phyloP scores from a whole-genome alignment of 2,888 invertebrate species.

The Lycia hirtaria region DNA sequence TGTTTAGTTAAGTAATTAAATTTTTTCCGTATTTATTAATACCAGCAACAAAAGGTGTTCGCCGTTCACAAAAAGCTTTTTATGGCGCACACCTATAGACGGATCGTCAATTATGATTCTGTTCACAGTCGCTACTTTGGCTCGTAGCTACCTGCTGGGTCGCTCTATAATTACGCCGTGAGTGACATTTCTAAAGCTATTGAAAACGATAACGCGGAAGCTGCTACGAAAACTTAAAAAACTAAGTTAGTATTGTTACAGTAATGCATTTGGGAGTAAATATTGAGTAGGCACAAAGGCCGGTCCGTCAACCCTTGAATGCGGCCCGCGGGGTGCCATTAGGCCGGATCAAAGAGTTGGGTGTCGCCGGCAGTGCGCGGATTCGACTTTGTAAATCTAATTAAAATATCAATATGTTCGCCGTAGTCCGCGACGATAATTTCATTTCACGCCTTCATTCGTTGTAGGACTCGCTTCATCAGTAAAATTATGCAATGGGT shows the following conservation, averaged over 20 bases:
- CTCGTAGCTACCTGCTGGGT: constrained; percentile 76
- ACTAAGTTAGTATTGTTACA: constrained; percentile 82
- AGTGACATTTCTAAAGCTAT: constrained; percentile 80
- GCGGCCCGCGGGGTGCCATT: constrained; percentile 83
- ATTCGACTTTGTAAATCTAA: constrained; percentile 83
- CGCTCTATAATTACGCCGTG: constrained; percentile 80
- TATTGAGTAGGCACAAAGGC: constrained; percentile 82
- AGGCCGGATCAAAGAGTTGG: constrained; percentile 82
- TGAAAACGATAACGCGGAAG: constrained; percentile 85
- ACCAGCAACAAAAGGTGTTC: constrained; percentile 58
- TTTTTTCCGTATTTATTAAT: constrained; percentile 54
- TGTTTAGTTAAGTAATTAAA: constrained; percentile 43
- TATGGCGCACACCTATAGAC: constrained; percentile 60
- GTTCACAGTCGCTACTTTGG: constrained; percentile 65
- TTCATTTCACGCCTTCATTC: constrained; percentile 80
- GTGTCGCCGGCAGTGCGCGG: constrained; percentile 72
- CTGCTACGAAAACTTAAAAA: constrained; percentile 82
- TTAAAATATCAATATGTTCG: constrained; percentile 85
- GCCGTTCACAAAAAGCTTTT: constrained; percentile 55
- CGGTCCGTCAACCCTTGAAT: constrained; percentile 81
- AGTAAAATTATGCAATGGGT: constrained; percentile 19
- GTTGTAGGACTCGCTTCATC: constrained; percentile 38
- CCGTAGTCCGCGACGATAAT: constrained; percentile 79
- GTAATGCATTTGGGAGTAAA: constrained; percentile 85
- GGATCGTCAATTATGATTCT: constrained; percentile 74